Evolutionary conservation across 2,113 vertebrate genomes (phyloP).

Genomic region (Rhinopomastus cyanomelas): DNA sequence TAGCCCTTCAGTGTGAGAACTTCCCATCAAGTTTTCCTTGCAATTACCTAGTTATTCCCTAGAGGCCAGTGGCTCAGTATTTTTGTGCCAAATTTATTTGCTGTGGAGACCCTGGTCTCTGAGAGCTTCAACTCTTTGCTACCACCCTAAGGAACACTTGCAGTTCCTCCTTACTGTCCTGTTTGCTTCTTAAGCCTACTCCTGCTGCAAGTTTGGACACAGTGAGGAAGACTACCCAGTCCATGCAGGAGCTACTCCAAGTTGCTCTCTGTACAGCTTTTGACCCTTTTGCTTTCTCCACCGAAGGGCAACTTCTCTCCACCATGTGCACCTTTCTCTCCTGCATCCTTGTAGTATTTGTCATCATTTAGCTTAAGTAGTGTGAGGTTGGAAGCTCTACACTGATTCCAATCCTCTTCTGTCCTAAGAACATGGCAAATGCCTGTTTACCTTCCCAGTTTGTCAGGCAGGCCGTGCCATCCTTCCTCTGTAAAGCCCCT

Average conservation of each 20-base stretch:
- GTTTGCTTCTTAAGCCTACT: not conserved
- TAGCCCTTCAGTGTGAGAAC: not conserved
- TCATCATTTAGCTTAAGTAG: not conserved
- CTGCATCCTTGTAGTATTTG: not conserved
- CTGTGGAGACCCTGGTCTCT: not conserved
- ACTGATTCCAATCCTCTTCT: not conserved
- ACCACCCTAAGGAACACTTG: not conserved
- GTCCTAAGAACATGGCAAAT: not conserved
- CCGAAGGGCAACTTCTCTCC: not conserved
- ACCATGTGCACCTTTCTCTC: not conserved
- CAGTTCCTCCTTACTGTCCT: not conserved
- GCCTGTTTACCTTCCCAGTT: not conserved
- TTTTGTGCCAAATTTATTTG: not conserved
- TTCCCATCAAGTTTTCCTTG: not conserved
- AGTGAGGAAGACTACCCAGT: not conserved
- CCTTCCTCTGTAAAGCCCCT: not conserved
- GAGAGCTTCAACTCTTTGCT: not conserved
- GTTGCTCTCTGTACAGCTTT: not conserved
- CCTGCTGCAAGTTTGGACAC: not conserved
- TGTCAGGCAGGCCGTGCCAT: not conserved
- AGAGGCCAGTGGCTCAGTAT: not conserved
- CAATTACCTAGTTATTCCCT: not conserved
- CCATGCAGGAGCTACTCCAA: not conserved
- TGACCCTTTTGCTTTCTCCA: not conserved
- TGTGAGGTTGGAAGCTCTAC: not conserved